Base-by-base conservation (phyloP, 1,140 invertebrate genomes). In the Marisa cornuarietis region DNA sequence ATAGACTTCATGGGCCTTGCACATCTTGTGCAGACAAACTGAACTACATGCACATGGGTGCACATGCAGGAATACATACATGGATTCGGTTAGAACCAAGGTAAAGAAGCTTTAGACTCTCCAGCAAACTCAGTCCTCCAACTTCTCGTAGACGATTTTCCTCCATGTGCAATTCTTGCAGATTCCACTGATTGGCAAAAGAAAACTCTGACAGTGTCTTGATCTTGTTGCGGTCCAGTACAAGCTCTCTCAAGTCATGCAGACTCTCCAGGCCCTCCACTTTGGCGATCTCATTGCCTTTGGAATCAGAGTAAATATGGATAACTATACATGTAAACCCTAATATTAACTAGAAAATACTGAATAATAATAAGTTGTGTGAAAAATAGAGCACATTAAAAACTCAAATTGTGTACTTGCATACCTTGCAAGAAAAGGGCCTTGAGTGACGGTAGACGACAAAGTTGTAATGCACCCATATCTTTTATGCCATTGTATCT, bases 151-250 rank as follows among this genome's bases (percentile, higher is more conserved):
- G 83, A 31, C 91, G 81, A 81, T 91, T 91, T 69, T 91, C 91
- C 83, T 91, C 91, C 74, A 91, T 73, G 78, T 91, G 91, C 22
- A 91, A 83, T 75, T 91, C 91, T 79, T 88, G 85, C 88, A 91
- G 83, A 73, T 90, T 90, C 86, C 85, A 87, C 79, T 90, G 90
- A 76, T 87, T 87, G 10, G 85, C 76, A 80, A 91, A 91, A 11
- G 90, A 88, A 6, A 72, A 79, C 31, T 91, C 90, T n/a, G 82
- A 82, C 16, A 91, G 76, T 26, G 65, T 78, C 79, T 90, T 90
- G 69, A 91, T 90, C 82, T 89, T 91, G 82, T 91, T 91, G 72
- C 88, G 85, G 75, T 91, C 91, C n/a, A 91, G 83, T 24, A 91
- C 90, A 13, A 91, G 84, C 79, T 91, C 91, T 75, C 88, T 65